Evolutionary conservation across 2,797 vertebrate species (phyloP).

Genomic region (Fistularia commersonii): DNA sequence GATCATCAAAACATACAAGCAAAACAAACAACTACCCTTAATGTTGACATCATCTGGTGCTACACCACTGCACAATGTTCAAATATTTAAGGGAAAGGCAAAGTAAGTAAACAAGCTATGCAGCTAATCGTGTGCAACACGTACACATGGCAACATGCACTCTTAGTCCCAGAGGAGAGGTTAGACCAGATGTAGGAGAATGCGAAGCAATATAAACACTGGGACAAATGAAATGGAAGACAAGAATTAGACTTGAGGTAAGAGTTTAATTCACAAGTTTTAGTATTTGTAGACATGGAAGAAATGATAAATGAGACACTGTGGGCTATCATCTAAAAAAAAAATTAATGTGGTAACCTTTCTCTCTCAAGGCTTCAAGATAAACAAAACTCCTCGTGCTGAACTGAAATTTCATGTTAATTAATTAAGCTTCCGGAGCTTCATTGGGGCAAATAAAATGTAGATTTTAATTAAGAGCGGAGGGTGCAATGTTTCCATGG

Average conservation of each 20-base stretch:
- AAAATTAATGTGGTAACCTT: constrained; percentile 1
- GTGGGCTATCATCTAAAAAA: constrained; percentile 2
- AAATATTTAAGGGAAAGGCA: too few relatives aligned
- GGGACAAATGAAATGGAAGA: too few relatives aligned
- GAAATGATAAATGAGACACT: constrained; percentile 25
- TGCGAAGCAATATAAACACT: too few relatives aligned
- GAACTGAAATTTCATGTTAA: constrained; percentile 22
- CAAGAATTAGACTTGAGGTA: too few relatives aligned
- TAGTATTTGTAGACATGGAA: constrained; percentile 1
- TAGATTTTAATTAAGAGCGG: constrained; percentile 34
- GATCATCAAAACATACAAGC: too few relatives aligned
- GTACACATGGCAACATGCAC: too few relatives aligned
- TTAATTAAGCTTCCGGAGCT: constrained; percentile 30
- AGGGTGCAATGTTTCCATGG: constrained; percentile 5
- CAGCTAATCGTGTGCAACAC: too few relatives aligned
- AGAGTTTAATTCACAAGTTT: constrained; percentile 33
- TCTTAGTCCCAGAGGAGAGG: constrained; percentile 10
- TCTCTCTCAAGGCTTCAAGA: constrained; percentile 19
- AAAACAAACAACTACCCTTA: too few relatives aligned
- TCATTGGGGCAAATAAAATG: constrained; percentile 15
- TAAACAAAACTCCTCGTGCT: constrained; percentile 25
- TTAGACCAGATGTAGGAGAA: constrained; percentile 18
- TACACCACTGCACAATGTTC: too few relatives aligned
- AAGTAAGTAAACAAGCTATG: too few relatives aligned
- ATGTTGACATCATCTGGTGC: too few relatives aligned